Conservation (phyloP, 64 coral and sea anemone species). For the Stichodactyla mertensii region DNA sequence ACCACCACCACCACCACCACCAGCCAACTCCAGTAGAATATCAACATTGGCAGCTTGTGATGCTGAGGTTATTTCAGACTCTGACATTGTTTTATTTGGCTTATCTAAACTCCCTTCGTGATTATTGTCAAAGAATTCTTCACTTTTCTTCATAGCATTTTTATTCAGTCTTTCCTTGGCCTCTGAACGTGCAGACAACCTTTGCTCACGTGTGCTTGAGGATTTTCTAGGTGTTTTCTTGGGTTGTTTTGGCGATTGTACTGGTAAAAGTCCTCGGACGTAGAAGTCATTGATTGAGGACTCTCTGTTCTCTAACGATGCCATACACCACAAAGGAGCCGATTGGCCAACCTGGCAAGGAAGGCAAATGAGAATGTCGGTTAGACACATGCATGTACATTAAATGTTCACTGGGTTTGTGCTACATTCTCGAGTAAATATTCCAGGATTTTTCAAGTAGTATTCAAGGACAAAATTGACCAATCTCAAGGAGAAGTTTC, state of each 20-base stretch:
- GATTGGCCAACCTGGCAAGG: slow-evolving; percentile 5
- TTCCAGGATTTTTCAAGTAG: too few relatives aligned
- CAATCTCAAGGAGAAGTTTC: too few relatives aligned
- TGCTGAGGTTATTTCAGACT: slow-evolving; percentile 34
- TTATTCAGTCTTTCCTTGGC: background rate
- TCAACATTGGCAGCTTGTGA: slow-evolving; percentile 79
- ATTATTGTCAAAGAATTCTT: background rate
- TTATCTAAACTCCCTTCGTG: background rate
- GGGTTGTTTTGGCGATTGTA: background rate
- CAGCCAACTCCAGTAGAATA: slow-evolving; percentile 63
- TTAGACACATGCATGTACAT: too few relatives aligned
- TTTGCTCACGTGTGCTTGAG: background rate
- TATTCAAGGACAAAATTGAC: too few relatives aligned
- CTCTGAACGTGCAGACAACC: background rate
- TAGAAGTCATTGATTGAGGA: slow-evolving; percentile 29
- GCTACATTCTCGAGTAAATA: too few relatives aligned
- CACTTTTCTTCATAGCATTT: background rate
- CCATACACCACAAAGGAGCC: slow-evolving; percentile 59
- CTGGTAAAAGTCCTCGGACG: slow-evolving; percentile 71
- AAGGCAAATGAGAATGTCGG: background rate
- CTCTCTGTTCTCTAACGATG: slow-evolving; percentile 31
- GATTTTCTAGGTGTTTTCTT: slow-evolving; percentile 20
- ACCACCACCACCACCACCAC: slow-evolving; percentile 15
- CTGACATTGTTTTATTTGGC: background rate
- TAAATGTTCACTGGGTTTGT: too few relatives aligned